Evolutionary conservation across 2,113 vertebrate genomes (phyloP).

Genomic region (Haemorhous mexicanus): DNA sequence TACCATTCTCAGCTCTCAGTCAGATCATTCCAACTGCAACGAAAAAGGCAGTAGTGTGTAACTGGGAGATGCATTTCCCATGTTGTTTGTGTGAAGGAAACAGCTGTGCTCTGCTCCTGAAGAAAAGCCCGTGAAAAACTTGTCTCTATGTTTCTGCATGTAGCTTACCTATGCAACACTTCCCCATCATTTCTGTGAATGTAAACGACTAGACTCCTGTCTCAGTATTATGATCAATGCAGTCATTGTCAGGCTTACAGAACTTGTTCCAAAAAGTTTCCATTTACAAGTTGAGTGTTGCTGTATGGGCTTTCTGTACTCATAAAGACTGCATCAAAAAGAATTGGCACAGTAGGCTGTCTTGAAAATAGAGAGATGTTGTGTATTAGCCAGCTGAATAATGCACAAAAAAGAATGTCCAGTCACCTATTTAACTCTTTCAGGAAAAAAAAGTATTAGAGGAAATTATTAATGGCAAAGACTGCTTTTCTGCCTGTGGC

Average conservation of each 20-base stretch:
- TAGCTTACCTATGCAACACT: not conserved
- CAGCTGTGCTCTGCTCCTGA: not conserved
- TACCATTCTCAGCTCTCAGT: not conserved
- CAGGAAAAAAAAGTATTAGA: not conserved
- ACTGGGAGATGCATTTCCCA: not conserved
- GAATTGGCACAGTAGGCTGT: constrained; percentile 23
- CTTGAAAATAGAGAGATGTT: constrained; percentile 60
- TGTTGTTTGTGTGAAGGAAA: not conserved
- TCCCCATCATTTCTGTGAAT: not conserved
- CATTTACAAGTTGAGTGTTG: constrained; percentile 63
- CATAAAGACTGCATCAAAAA: constrained; percentile 39
- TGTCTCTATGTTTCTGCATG: not conserved
- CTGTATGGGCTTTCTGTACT: constrained; percentile 65
- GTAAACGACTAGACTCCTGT: constrained; percentile 13
- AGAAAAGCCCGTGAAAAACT: not conserved
- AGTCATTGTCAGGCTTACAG: constrained; percentile 60
- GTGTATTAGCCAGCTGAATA: constrained; percentile 29
- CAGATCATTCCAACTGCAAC: not conserved
- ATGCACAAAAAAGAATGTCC: not conserved
- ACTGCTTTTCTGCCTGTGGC: not conserved
- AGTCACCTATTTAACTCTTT: constrained; percentile 29
- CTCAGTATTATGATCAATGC: constrained; percentile 53
- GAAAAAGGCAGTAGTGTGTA: not conserved
- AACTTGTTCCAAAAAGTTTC: constrained; percentile 69
- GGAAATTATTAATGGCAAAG: not conserved